Evolutionary conservation across 2,113 vertebrate genomes (phyloP).

Genomic region (Corythornis madagascariensis): DNA sequence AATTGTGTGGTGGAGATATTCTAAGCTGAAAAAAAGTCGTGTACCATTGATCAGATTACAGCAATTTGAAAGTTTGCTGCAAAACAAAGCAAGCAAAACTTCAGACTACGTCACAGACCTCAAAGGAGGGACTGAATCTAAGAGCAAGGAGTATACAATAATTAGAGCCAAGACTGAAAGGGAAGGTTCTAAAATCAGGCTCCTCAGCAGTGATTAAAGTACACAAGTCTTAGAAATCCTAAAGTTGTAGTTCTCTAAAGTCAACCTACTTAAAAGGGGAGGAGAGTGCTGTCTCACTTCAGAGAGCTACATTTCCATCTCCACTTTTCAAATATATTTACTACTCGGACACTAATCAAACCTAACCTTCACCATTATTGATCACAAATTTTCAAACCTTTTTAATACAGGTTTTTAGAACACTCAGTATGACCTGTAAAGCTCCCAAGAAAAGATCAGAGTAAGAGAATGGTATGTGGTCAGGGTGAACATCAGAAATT

Average conservation of each 20-base stretch:
- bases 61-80: not conserved
- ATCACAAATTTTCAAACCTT: not conserved
- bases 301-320: not conserved
- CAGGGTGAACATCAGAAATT: not conserved
- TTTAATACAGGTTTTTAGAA: not conserved
- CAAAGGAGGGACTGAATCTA: not conserved
- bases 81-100: slow-evolving; percentile 15
- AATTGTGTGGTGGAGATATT: not conserved
- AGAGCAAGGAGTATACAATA: not conserved
- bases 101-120: not conserved
- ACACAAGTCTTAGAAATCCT: not conserved
- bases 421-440: not conserved
- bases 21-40: not conserved
- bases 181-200: not conserved
- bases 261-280: not conserved
- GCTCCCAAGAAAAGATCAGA: not conserved
- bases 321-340: not conserved
- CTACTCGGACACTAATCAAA: not conserved
- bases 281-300: not conserved
- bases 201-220: not conserved
- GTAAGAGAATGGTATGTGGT: not conserved
- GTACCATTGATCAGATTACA: not conserved
- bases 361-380: not conserved
- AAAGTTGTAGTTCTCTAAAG: not conserved
- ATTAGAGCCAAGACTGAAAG: not conserved